Evolutionary conservation across 2,888 invertebrate species (phyloP).

Genomic region (Drosophila mimetica): DNA sequence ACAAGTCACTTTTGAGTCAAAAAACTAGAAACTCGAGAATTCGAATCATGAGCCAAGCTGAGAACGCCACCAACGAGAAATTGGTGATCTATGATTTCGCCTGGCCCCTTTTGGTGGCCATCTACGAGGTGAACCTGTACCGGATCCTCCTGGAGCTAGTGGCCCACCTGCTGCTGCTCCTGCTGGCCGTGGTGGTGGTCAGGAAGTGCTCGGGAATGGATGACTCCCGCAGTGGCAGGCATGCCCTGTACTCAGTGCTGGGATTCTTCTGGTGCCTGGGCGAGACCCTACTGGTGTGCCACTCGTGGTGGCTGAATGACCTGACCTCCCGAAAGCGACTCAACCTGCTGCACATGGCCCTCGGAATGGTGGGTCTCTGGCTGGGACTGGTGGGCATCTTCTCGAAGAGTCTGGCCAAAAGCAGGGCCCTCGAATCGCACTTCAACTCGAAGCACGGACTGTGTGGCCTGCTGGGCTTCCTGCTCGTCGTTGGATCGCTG

Average conservation of each 20-base stretch:
- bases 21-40: not conserved
- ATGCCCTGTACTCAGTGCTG: conserved; percentile 36
- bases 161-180: conserved; percentile 6
- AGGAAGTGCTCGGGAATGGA: conserved; percentile 19
- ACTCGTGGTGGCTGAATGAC: not conserved
- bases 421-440: not conserved
- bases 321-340: rapidly evolving
- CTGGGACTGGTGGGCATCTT: conserved; percentile 35
- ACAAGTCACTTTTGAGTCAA: not conserved
- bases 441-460: conserved; percentile 39
- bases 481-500: conserved; percentile 1
- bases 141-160: rapidly evolving
- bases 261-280: conserved; percentile 30
- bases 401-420: not conserved
- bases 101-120: conserved; percentile 11
- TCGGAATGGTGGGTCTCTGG: conserved; percentile 29
- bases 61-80: not conserved
- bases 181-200: conserved; percentile 15
- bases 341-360: conserved; percentile 18
- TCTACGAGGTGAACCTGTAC: not conserved
- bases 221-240: conserved; percentile 25
- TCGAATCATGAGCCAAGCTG: not conserved
- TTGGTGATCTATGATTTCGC: conserved; percentile 1
- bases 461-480: conserved; percentile 26
- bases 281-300: conserved; percentile 25